Evolutionary conservation across 2,888 invertebrate species (phyloP).

Genomic region (Endotricha flammealis): DNA sequence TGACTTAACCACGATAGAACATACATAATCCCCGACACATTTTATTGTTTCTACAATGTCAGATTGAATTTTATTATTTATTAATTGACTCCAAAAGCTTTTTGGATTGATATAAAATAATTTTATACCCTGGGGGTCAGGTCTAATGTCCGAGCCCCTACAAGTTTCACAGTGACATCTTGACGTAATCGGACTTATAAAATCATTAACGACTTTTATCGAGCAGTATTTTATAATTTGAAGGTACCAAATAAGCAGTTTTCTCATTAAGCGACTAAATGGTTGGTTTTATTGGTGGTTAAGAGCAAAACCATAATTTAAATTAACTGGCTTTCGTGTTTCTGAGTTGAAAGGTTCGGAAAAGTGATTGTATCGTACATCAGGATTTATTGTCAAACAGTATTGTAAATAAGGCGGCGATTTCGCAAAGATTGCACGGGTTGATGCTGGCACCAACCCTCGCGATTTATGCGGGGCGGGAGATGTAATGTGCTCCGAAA

Average conservation of each 20-base stretch:
- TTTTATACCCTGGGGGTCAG: constrained; percentile 1
- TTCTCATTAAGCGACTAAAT: constrained; percentile 7
- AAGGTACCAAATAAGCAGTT: constrained; percentile 9
- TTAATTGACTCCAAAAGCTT: constrained; percentile 49
- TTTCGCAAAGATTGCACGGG: no score
- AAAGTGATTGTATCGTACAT: no score
- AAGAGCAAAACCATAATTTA: constrained; percentile 5
- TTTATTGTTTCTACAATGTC: constrained; percentile 33
- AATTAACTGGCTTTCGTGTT: neutral
- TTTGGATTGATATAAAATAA: constrained; percentile 17
- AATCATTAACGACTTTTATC: constrained; percentile 6
- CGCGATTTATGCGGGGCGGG: no score
- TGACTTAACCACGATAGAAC: constrained; percentile 30
- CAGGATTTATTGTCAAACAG: no score
- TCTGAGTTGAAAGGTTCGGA: no score
- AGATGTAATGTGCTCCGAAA: no score
- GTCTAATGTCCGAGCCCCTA: neutral
- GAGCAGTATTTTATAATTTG: constrained; percentile 1
- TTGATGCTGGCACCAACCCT: no score
- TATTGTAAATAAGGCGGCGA: no score
- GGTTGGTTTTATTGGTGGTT: constrained; percentile 4
- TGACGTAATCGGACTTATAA: constrained; percentile 5
- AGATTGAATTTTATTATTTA: constrained; percentile 52
- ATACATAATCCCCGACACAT: constrained; percentile 17
- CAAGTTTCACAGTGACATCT: neutral